These are phyloP conservation scores for Linnaemya vulpina DNA, from an alignment of 2,888 invertebrate genomes.

Conservation along the genomic window DNA sequence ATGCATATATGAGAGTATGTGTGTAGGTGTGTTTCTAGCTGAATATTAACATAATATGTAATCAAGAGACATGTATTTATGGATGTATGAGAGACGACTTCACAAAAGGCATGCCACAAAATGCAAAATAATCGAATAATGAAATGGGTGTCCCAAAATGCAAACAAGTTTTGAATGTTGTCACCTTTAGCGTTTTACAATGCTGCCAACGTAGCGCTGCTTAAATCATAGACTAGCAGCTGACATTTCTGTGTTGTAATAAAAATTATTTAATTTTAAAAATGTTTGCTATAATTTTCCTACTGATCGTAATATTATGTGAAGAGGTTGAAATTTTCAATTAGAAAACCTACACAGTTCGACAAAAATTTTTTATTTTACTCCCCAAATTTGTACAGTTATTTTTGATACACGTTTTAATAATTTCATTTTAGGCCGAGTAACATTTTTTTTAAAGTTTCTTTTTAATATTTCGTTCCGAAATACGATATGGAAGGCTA, in stretches of 20 bases:
- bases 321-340: background rate
- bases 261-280: no score
- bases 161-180: background rate
- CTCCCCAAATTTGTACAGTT: no score
- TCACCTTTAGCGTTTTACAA: background rate
- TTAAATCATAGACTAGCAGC: background rate
- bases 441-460: no score
- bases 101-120: conserved; percentile 66
- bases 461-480: no score
- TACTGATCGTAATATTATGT: no score
- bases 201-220: background rate
- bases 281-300: no score
- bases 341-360: no score
- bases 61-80: background rate
- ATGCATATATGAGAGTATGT: background rate
- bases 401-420: no score
- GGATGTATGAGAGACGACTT: conserved; percentile 39
- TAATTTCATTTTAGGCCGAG: no score
- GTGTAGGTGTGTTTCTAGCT: conserved; percentile 4
- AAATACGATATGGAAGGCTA: no score
- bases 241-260: background rate
- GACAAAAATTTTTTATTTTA: no score
- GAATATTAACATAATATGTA: background rate
- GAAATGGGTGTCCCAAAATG: background rate
- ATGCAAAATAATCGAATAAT: conserved; percentile 36